Percentiles rank a stretch among this genome's conserved stretches.
phyloP scores from a whole-genome alignment of 2,113 vertebrate species.

The Ploceus nigricollis region DNA sequence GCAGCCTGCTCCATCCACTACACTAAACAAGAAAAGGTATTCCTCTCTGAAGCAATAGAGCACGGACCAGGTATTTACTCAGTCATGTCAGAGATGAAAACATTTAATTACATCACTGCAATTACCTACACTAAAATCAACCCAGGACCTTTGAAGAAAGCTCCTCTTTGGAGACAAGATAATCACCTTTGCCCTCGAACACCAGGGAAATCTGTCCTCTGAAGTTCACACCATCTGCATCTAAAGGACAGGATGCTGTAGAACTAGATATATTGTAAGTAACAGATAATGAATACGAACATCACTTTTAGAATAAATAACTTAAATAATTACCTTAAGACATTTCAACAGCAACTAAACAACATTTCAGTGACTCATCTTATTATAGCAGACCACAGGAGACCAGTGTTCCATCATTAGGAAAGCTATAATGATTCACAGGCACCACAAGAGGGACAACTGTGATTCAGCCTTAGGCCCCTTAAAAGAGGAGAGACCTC shows the following conservation, averaged over 20 bases:
- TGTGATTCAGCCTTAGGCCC: not conserved
- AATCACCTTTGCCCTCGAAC: not conserved
- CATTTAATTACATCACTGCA: not conserved
- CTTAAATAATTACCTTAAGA: not conserved
- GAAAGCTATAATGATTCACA: conserved; percentile 33
- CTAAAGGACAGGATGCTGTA: not conserved
- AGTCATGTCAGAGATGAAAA: not conserved
- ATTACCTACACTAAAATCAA: not conserved
- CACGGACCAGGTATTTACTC: not conserved
- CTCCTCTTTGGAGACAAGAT: not conserved
- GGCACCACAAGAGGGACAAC: not conserved
- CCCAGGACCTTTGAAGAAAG: not conserved
- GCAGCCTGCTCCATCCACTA: not conserved
- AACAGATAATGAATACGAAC: not conserved
- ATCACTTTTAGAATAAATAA: not conserved
- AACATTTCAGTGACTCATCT: conserved; percentile 42
- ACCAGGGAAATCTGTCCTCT: not conserved
- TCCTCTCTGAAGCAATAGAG: not conserved
- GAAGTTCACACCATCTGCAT: not conserved
- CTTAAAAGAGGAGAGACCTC: not conserved
- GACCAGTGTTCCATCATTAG: conserved; percentile 19
- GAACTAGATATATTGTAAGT: not conserved
- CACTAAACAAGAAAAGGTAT: not conserved
- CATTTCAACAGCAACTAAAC: not conserved
- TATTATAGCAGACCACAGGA: conserved; percentile 6